A percentile compares a stretch with the other conserved stretches of the same genome.
Evolutionary conservation across 2,888 invertebrate genomes (phyloP).

Genomic region (Heliconius sara): DNA sequence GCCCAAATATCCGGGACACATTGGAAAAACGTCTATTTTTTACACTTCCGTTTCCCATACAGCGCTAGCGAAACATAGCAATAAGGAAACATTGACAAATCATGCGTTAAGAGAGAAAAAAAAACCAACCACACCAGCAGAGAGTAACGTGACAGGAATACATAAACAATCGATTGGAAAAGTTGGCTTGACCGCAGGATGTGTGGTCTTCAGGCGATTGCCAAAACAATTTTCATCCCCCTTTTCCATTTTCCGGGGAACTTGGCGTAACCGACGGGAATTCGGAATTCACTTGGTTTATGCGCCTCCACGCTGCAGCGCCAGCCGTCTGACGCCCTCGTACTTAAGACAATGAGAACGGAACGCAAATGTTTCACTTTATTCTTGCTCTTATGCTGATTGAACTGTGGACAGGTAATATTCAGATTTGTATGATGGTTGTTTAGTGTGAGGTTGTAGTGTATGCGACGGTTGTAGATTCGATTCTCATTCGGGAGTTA

Average conservation of each 20-base stretch:
- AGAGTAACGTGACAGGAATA: slow-evolving; percentile 63
- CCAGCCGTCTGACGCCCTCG: slow-evolving; percentile 54
- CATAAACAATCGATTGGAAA: slow-evolving; percentile 71
- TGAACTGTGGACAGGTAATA: slow-evolving; percentile 29
- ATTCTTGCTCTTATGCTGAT: slow-evolving; percentile 41
- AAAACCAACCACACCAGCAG: slow-evolving; percentile 31
- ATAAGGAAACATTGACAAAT: slow-evolving; percentile 35
- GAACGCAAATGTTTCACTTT: slow-evolving; percentile 23
- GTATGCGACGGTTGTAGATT: background rate
- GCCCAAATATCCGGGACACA: background rate
- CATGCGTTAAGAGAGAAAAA: slow-evolving; percentile 39
- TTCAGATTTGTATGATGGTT: background rate
- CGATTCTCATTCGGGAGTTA: background rate
- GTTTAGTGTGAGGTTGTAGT: background rate
- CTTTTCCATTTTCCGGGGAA: slow-evolving; percentile 75
- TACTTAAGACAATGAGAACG: slow-evolving; percentile 56
- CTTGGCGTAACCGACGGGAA: slow-evolving; percentile 69
- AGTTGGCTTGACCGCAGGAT: slow-evolving; percentile 81
- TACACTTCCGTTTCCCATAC: slow-evolving; percentile 9
- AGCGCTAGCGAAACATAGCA: slow-evolving; percentile 8
- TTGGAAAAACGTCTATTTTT: background rate
- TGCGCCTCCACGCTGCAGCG: slow-evolving; percentile 54
- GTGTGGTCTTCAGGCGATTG: slow-evolving; percentile 76
- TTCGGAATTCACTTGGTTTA: slow-evolving; percentile 67
- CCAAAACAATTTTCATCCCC: slow-evolving; percentile 77